Evolutionary conservation across 2,797 vertebrate species (phyloP).

Genomic region (Bradypus variegatus): DNA sequence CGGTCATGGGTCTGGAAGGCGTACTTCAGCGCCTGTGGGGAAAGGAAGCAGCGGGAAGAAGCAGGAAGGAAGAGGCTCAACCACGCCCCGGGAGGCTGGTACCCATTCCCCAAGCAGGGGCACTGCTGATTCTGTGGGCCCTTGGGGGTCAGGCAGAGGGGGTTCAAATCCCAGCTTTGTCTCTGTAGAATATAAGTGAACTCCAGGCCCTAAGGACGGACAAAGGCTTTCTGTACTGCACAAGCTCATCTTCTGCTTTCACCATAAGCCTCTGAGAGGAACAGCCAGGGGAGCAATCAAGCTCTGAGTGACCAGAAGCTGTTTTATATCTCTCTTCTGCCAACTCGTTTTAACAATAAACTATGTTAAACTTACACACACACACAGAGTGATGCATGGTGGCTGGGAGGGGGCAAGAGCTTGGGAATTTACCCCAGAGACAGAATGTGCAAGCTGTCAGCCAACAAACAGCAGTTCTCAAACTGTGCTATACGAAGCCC

Average conservation of each 20-base stretch:
- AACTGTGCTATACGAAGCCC: not conserved
- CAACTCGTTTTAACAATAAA: not conserved
- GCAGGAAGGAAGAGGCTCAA: accelerated
- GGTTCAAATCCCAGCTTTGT: not conserved
- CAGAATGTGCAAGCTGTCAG: not conserved
- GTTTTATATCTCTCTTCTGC: not conserved
- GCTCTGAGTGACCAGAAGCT: not conserved
- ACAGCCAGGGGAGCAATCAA: not conserved
- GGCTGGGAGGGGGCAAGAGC: not conserved
- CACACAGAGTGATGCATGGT: no score
- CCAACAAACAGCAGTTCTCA: not conserved
- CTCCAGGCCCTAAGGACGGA: not conserved
- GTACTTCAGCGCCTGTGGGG: slow-evolving; percentile 88
- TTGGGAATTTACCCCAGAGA: not conserved
- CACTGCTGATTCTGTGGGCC: not conserved
- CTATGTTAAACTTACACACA: not conserved
- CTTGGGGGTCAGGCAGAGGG: not conserved
- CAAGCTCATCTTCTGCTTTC: not conserved
- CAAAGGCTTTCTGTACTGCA: not conserved
- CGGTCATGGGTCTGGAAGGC: slow-evolving; percentile 95
- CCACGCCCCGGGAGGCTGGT: not conserved
- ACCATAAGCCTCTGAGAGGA: not conserved
- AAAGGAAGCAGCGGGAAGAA: not conserved
- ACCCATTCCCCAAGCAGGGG: no score
- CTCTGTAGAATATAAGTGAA: not conserved